phyloP scores from a whole-genome alignment of 2,888 invertebrate species.

The Erynnis tages region DNA sequence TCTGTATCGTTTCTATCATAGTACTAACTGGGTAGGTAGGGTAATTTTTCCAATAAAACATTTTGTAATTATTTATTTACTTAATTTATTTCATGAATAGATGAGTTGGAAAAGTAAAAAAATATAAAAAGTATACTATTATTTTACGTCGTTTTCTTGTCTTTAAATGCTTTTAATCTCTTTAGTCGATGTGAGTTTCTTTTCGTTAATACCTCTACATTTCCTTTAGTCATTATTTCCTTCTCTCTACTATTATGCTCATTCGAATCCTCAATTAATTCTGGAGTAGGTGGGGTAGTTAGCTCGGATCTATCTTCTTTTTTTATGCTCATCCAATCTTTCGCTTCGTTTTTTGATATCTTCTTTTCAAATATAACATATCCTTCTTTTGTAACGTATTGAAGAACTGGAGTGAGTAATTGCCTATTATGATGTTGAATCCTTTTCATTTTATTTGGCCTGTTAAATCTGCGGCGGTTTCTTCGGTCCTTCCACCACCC shows the following conservation, averaged over 20 bases:
- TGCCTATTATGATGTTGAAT: slow-evolving; percentile 40
- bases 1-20: too few species aligned
- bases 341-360: slow-evolving; percentile 63
- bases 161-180: slow-evolving; percentile 12
- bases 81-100: neutral
- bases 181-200: slow-evolving; percentile 23
- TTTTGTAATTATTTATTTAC: neutral
- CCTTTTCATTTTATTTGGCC: slow-evolving; percentile 35
- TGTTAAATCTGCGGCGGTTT: slow-evolving; percentile 36
- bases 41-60: neutral
- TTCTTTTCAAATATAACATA: slow-evolving; percentile 70
- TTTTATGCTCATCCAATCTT: slow-evolving; percentile 54
- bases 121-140: neutral
- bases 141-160: neutral
- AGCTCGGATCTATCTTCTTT: slow-evolving; percentile 31
- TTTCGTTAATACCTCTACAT: slow-evolving; percentile 29
- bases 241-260: slow-evolving; percentile 29
- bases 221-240: slow-evolving; percentile 21
- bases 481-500: slow-evolving; percentile 50
- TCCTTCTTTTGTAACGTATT: slow-evolving; percentile 71
- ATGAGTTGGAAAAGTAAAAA: neutral
- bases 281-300: neutral
- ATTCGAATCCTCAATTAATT: slow-evolving; percentile 23
- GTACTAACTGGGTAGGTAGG: neutral
- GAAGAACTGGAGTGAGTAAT: slow-evolving; percentile 61